Percentiles rank a stretch among this genome's conserved stretches.
phyloP scores from a whole-genome alignment of 2,113 vertebrate species.

The Probosciger aterrimus region DNA sequence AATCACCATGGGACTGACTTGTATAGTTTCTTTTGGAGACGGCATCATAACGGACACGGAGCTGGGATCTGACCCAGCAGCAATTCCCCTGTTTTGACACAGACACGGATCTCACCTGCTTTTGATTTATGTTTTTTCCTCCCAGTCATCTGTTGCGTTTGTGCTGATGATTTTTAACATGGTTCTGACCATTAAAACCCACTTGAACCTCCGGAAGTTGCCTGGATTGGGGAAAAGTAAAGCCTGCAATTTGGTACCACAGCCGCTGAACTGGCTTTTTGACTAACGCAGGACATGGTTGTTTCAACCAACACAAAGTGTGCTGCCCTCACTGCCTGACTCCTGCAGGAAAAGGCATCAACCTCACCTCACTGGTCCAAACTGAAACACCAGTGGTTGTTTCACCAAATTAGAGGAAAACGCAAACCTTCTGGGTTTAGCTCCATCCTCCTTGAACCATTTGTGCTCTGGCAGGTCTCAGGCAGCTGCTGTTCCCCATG shows the following conservation, averaged over 20 bases:
- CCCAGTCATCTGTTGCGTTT: neutral
- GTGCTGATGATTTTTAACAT: neutral
- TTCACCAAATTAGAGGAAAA: neutral
- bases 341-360: neutral
- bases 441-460: neutral
- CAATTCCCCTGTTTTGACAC: neutral
- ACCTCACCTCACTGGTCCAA: rapidly evolving
- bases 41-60: neutral
- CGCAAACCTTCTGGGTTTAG: rapidly evolving
- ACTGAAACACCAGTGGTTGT: neutral
- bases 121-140: neutral
- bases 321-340: neutral
- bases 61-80: neutral
- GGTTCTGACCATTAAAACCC: neutral
- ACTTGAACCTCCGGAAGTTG: neutral
- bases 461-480: neutral
- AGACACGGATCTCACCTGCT: neutral
- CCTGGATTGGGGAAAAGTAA: neutral
- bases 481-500: neutral
- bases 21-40: neutral
- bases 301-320: neutral
- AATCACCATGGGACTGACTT: neutral
- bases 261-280: neutral
- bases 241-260: neutral
- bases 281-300: neutral